These are phyloP conservation scores for Callyntrura sp. DNA, from an alignment of 2,888 invertebrate species.

Conservation along the genomic window DNA sequence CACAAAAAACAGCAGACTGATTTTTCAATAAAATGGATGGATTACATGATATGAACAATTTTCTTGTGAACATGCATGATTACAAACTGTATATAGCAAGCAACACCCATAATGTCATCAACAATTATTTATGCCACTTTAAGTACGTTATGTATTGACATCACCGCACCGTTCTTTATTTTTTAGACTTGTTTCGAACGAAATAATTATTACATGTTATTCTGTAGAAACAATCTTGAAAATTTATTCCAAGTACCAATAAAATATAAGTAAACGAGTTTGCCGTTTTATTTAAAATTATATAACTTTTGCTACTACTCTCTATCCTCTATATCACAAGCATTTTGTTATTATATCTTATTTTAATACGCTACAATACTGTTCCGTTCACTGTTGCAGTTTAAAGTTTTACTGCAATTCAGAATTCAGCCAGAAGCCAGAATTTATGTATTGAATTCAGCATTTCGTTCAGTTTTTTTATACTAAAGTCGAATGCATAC, in stretches of 20 bases:
- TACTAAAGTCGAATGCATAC: constrained; percentile 61
- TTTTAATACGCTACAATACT: too few relatives aligned
- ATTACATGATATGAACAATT: too few relatives aligned
- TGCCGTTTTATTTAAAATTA: constrained; percentile 14
- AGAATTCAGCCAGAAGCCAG: too few relatives aligned
- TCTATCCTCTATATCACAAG: background rate
- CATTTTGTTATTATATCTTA: too few relatives aligned
- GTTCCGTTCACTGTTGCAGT: constrained; percentile 10
- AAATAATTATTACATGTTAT: background rate
- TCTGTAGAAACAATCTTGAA: constrained; percentile 17
- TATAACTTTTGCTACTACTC: background rate
- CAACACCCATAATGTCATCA: background rate
- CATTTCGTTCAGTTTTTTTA: too few relatives aligned
- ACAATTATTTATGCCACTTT: constrained; percentile 5
- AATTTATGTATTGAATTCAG: too few relatives aligned
- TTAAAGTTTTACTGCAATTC: too few relatives aligned
- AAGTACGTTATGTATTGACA: constrained; percentile 2
- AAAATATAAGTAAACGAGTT: constrained; percentile 5
- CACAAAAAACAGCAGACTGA: constrained; percentile 60
- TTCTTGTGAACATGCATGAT: background rate
- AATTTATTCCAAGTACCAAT: constrained; percentile 35
- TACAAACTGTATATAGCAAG: background rate
- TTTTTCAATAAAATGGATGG: constrained; percentile 11
- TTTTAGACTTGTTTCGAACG: constrained; percentile 39
- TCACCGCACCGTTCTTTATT: constrained; percentile 29